A percentile compares a stretch with the other conserved stretches of the same genome.
Conservation (phyloP, 2,888 invertebrate species). For the Drosophila borborema region DNA sequence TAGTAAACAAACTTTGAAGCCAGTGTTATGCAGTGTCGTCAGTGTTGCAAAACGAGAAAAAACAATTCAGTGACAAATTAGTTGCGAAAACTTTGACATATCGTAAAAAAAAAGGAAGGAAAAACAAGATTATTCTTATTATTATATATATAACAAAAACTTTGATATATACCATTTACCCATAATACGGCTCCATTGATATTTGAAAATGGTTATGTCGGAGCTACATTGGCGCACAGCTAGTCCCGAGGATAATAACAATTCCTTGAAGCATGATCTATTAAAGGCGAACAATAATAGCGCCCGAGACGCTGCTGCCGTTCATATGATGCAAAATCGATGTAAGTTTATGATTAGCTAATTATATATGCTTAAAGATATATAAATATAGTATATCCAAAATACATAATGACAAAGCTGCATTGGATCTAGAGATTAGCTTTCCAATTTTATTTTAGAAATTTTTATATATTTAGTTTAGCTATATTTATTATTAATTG, state of each 20-base stretch:
- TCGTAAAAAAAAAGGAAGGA: neutral
- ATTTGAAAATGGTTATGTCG: conserved; percentile 85
- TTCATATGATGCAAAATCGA: conserved; percentile 83
- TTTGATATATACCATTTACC: conserved; percentile 6
- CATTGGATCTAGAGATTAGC: neutral
- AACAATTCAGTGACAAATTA: conserved; percentile 15
- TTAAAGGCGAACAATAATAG: conserved; percentile 73
- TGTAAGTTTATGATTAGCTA: conserved; percentile 77
- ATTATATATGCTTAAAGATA: neutral
- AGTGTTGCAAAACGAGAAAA: conserved; percentile 10
- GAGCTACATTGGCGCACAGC: conserved; percentile 85
- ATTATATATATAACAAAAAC: neutral
- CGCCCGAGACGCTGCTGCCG: conserved; percentile 69
- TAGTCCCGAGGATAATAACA: conserved; percentile 85
- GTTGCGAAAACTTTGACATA: conserved; percentile 16
- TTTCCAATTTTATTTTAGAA: neutral
- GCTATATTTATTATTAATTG: no score
- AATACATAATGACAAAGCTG: neutral
- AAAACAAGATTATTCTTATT: neutral
- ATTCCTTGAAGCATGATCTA: conserved; percentile 84
- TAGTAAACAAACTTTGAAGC: conserved; percentile 5
- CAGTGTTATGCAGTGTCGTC: conserved; percentile 18
- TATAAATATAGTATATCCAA: neutral
- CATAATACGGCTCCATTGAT: conserved; percentile 24
- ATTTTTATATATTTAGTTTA: neutral